Evolutionary conservation across 1,140 invertebrate genomes (phyloP), one percentile per base, ranked within the genome.

Genomic region (Procambarus clarkii): DNA sequence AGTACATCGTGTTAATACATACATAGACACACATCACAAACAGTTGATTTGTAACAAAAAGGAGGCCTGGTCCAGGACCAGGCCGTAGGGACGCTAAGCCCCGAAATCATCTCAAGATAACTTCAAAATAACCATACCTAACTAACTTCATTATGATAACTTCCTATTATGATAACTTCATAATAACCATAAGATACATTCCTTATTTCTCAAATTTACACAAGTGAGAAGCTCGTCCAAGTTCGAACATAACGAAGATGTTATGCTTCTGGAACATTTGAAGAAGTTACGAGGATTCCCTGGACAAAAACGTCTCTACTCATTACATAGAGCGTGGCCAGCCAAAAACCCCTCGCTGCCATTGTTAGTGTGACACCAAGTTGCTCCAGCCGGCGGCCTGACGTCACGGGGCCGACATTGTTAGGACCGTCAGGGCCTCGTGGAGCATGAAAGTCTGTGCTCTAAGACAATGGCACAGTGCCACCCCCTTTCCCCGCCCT

Each of bases 361-460:
- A 74, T 81, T 88, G 79, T 81, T 81, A 60, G 46, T 81, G 60
- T 88, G 48, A 74, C 78, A 71, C 64, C 79, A 54, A 79, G 78
- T 81, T 81, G 60, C 64, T 81, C 44, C 60, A 48, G 78, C 78
- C 46, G 54, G 77, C 60, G 78, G 46, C 60, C 78, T 81, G 86
- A 82, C 79, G 78, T 81, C 78, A 88, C 79, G 78, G 50, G 86
- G 79, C 7, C 78, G 78, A 81, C 86, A 88, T 88, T 88, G 86
- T 88, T 81, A 78, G 86, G 58, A 45, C 78, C 78, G 86, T 74
- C 86, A 88, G 78, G 46, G 79, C 81, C 78, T 80, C 86, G 82
- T 45, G 64, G 74, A 88, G 86, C 86, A 88, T 88, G 86, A 88
- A 91, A 85, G 81, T 85, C 74, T 45, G 50, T 85, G 71, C 48